Evolutionary conservation across 2,797 vertebrate species (phyloP), one percentile per base, ranked within the genome.

Genomic region (Morelia viridis): DNA sequence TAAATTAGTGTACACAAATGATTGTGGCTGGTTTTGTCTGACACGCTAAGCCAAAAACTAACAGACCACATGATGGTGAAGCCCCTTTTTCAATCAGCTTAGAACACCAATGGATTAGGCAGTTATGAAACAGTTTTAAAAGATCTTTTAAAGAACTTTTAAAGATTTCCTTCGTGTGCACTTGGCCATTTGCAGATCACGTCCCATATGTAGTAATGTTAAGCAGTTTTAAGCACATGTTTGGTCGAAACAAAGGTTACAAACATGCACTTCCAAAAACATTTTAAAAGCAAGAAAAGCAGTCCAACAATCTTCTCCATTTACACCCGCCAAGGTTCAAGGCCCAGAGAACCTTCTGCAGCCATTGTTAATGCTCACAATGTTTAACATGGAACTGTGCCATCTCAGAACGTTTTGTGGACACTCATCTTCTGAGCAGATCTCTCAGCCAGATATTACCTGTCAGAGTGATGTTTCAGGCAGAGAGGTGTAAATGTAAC

Each of bases 291-390:
- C 24, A 85, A 76, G 90, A 88, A 57, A 61, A 53, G 17, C 28
- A 35, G 50, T 62, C 64, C 61, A 86, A 84, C 35, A 93, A 13
- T 15, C 89, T 0, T 86, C 13, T 76, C 90, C 90, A 31, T 94
- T 92, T 95, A 24, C 92, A 0, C 56, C 58, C 19, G 60, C 85
- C n/a, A 58, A 93, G 85, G 41, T n/a, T 90, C 86, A 9, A 58
- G 57, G 90, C 13, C 31, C 68, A 13, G 53, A 87, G 61, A 7
- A 24, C n/a, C 41, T 35, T 62, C 57, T 61, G 35, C 62, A 60
- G 62, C 83, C 60, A 89, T 89, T 87, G 58, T 19, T 41, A 68
- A 58, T 5, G 6, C 28, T 91, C 24, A 4, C 31, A 35, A 5
- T 60, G 41, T 68, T 93, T 28, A 88, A 35, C 9, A 13, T 91